phyloP scores from a whole-genome alignment of 2,888 invertebrate genomes.

The Drosophila parthenogenetica region DNA sequence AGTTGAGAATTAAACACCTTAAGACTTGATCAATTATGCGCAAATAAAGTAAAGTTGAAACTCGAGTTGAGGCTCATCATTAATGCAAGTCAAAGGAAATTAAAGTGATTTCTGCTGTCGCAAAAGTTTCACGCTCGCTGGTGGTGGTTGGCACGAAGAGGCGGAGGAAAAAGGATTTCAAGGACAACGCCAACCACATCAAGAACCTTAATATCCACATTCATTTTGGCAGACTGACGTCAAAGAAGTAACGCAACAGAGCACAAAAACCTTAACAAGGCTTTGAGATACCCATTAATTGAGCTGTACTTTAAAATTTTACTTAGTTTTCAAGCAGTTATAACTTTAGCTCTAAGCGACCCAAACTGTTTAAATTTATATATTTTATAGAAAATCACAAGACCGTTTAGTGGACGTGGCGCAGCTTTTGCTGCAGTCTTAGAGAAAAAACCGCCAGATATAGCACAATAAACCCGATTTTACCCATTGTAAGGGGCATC shows the following conservation, averaged over 20 bases:
- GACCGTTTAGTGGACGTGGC: no score
- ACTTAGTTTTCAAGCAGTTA: no score
- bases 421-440: no score
- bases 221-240: constrained; percentile 33
- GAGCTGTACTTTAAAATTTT: no score
- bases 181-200: constrained; percentile 60
- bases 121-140: constrained; percentile 9
- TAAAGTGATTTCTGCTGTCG: constrained; percentile 73
- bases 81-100: constrained; percentile 82
- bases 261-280: no score
- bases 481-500: not conserved
- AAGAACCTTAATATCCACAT: constrained; percentile 56
- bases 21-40: constrained; percentile 69
- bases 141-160: constrained; percentile 23
- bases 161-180: constrained; percentile 43
- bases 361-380: no score
- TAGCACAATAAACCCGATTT: not conserved
- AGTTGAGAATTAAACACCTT: constrained; percentile 60
- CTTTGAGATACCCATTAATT: no score
- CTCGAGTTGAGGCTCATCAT: constrained; percentile 69
- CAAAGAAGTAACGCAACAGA: constrained; percentile 2
- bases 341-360: no score
- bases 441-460: not conserved
- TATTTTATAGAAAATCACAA: no score
- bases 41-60: constrained; percentile 14